Conservation (phyloP, 2,888 invertebrate species). For the Caenorhabditis doughertyi region DNA sequence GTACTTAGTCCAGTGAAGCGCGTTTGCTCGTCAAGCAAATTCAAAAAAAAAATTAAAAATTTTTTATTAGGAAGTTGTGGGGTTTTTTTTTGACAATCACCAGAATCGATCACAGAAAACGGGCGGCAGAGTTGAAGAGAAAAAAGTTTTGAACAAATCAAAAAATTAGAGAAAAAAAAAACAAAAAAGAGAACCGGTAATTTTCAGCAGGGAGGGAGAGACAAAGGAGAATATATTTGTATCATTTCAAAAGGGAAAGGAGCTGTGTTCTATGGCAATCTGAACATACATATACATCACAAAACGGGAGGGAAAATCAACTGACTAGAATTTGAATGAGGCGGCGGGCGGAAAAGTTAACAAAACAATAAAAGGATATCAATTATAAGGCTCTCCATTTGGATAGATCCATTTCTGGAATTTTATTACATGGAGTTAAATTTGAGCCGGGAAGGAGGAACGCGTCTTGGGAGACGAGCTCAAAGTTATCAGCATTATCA, state of each 20-base stretch:
- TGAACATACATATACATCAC: constrained; percentile 54
- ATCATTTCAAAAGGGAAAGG: not conserved
- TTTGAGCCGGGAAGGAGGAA: constrained; percentile 72
- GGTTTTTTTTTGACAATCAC: no score
- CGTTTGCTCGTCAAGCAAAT: no score
- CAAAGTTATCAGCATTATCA: constrained; percentile 86
- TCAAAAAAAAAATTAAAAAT: no score
- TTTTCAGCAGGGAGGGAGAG: constrained; percentile 10
- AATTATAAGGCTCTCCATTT: constrained; percentile 78
- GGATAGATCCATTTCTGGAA: constrained; percentile 78
- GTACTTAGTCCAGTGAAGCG: no score
- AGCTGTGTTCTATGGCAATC: constrained; percentile 53
- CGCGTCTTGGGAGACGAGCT: constrained; percentile 73
- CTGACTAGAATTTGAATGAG: constrained; percentile 58
- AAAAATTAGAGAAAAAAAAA: no score
- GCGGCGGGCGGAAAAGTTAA: constrained; percentile 1
- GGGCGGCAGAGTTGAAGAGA: no score
- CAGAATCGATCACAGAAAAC: no score
- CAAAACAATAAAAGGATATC: not conserved
- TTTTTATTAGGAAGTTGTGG: no score
- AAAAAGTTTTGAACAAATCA: no score
- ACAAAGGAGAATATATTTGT: not conserved
- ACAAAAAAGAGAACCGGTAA: constrained; percentile 44
- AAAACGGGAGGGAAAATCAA: not conserved
- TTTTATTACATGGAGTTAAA: constrained; percentile 76